A percentile compares a stretch with the other conserved stretches of the same genome.
Evolutionary conservation across 2,113 vertebrate genomes (phyloP).

Genomic region (Jacana jacana): DNA sequence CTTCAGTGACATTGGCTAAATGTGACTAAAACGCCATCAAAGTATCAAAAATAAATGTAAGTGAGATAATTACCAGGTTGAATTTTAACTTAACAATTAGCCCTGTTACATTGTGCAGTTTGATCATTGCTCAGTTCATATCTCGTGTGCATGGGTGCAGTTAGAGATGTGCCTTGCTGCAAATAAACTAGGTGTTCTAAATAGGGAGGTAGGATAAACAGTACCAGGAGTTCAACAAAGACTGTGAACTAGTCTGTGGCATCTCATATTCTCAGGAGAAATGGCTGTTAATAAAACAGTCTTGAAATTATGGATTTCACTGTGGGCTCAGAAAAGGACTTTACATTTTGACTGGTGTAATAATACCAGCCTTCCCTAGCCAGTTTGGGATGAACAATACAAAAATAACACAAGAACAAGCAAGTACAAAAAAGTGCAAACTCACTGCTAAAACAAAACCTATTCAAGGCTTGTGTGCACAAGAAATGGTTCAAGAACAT

Average conservation of each 20-base stretch:
- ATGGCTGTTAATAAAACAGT: not conserved
- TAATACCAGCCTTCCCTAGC: not conserved
- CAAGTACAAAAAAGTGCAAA: not conserved
- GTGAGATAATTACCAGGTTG: not conserved
- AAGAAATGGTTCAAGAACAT: not conserved
- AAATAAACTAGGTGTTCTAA: not conserved
- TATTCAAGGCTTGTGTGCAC: not conserved
- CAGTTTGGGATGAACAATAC: not conserved
- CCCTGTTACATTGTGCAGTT: not conserved
- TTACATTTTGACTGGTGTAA: not conserved
- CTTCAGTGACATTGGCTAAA: not conserved
- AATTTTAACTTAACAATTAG: not conserved
- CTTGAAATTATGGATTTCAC: not conserved
- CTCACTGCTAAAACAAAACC: not conserved
- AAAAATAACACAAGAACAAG: not conserved
- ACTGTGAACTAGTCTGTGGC: not conserved
- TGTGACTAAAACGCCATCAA: not conserved
- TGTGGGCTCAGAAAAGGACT: not conserved
- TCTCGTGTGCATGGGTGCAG: not conserved
- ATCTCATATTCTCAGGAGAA: not conserved
- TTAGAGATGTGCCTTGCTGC: not conserved
- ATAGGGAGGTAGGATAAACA: not conserved
- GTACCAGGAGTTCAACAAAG: not conserved
- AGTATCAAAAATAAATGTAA: not conserved
- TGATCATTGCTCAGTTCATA: not conserved